These are phyloP conservation scores for Ctena decussata DNA, from an alignment of 2,888 invertebrate genomes.

Conservation along the genomic window DNA sequence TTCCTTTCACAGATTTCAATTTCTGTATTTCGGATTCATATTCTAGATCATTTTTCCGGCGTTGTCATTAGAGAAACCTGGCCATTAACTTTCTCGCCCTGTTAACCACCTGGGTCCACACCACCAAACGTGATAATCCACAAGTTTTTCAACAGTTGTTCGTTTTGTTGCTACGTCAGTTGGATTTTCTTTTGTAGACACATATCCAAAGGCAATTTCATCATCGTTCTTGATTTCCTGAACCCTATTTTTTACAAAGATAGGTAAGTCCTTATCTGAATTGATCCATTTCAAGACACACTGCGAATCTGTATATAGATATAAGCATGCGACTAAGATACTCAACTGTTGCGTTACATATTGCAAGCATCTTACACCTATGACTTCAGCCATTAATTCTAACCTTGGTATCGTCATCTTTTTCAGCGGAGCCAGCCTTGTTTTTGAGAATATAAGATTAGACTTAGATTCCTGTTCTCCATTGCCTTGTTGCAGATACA, in stretches of 20 bases:
- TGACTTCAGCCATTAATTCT: conserved; percentile 19
- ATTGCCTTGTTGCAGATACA: background rate
- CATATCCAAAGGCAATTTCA: background rate
- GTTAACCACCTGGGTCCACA: conserved; percentile 11
- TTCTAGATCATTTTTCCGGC: background rate
- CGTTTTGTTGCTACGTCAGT: conserved; percentile 14
- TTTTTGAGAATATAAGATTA: conserved; percentile 38
- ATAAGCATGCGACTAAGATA: background rate
- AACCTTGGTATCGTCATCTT: conserved; percentile 29
- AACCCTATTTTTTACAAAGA: conserved; percentile 8
- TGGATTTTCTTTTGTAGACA: conserved; percentile 4
- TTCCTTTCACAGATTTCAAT: background rate
- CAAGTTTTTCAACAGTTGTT: background rate
- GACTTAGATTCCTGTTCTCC: background rate
- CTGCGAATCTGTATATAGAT: background rate
- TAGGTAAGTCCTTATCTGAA: background rate
- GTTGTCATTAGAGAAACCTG: background rate
- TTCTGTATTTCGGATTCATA: background rate
- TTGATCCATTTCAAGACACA: background rate
- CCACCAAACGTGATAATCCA: conserved; percentile 8
- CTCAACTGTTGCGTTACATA: background rate
- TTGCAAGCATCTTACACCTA: background rate
- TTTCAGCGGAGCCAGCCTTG: conserved; percentile 30
- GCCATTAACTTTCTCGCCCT: background rate
- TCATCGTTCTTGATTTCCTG: background rate